Evolutionary conservation across 1,140 invertebrate genomes (phyloP), one percentile per base, ranked within the genome.

Genomic region (Drosophila arizonae): DNA sequence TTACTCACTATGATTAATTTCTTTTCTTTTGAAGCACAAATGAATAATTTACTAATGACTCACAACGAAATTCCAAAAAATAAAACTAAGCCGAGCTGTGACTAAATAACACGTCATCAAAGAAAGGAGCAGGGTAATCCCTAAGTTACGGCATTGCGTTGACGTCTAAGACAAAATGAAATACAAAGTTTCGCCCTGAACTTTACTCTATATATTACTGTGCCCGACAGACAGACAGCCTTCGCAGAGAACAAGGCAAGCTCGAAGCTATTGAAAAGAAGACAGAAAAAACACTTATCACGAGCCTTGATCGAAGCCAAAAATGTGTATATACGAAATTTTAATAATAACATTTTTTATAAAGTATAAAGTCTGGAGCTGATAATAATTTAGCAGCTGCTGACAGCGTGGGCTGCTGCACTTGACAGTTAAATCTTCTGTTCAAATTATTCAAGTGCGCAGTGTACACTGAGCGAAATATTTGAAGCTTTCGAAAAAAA

Each of bases 321-420:
- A 45, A 51, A 63, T 50, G n/a, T 46, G 43, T 46, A 46, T 4
- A 17, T 50, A 24, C 1, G 65, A 65, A 51, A 17, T 10, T 5
- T 5, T n/a, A 26, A 65, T 52, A 69, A 50, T 36, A 43, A 39
- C 66, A 76, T 68, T 30, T 30, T 6, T 55, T 57, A 65, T 77
- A 41, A 70, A 75, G 65, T 36, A 74, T 66, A 61, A 51, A 11
- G 61, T 62, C 72, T 75, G 67, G 55, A 10, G 26, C 67, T 71
- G 72, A 75, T 75, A 75, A 72, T 71, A 60, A 61, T 60, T 68
- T 45, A 63, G 57, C 71, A 73, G 55, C 48, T 46, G 50, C 52
- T 65, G 68, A 71, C 61, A 65, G 72, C 72, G 82, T 87, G 76
- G 82, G 82, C 56, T 50, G 73, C 73, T 82, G 76, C 84, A 87